Base-by-base conservation (phyloP, 2,888 invertebrate genomes). In the Polietes domitor region DNA sequence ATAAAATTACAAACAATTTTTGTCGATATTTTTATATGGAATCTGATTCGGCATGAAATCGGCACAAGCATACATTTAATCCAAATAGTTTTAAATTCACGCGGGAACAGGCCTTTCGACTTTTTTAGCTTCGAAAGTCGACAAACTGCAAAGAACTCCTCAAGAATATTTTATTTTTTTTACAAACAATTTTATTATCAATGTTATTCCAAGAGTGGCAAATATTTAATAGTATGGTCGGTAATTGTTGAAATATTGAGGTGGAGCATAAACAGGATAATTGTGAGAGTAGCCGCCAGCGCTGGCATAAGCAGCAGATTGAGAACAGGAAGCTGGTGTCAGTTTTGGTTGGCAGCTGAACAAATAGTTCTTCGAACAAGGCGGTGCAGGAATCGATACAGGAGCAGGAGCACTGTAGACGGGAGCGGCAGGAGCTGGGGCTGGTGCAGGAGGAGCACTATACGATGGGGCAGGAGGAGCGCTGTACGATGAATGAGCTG, bases 271-370 rank as follows among this genome's bases (percentile, higher is more conserved):
- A 12, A 77, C 70, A 15, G 85, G 85, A 74, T 82, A 74, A 47
- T 83, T 83, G 10, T 73, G 63, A 0, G 86, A 86, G 61, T 79
- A 83, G 21, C 83, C 81, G n/a, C 74, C 58, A 9, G 83, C 85
- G 15, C 68, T 58, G 12, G 61, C 74, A 47, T 12, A 58, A 53
- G 53, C 53, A 21, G 53, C 50, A 6, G 50, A 19, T 9, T 61
- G 78, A 43, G 85, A 10, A n/a, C 86, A 85, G 0, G 85, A 82
- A 47, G 85, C 80, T 50, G 82, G 83, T 10, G 61, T 71, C n/a
- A 86, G 28, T 58, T 21, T 82, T 19, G 86, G 86, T 24, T 86
- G 83, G 19, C 86, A 86, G 71, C 86, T 86, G 74, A 86, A 80
- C 63, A 84, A 24, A 26, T 77, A 84, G 71, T 84, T 80, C 5